These are phyloP conservation scores for Crenichthys baileyi DNA, from an alignment of 2,797 vertebrate species.

Conservation along the genomic window DNA sequence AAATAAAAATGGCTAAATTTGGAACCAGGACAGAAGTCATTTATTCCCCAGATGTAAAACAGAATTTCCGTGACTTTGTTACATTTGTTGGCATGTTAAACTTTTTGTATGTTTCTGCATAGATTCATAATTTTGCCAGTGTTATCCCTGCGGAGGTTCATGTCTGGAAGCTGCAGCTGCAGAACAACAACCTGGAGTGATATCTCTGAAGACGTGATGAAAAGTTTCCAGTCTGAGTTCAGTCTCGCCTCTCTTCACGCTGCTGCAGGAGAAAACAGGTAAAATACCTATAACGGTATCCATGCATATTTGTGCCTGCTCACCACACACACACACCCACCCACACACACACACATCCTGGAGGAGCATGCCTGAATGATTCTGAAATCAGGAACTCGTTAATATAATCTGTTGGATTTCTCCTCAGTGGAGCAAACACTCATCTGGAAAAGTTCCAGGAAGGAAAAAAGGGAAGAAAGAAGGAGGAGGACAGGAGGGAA, in stretches of 20 bases:
- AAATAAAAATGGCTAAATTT: no score
- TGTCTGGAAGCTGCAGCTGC: neutral
- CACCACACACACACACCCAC: slow-evolving; percentile 42
- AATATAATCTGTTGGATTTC: slow-evolving; percentile 44
- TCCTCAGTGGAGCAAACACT: slow-evolving; percentile 63
- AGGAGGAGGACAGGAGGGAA: neutral
- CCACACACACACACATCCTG: slow-evolving; percentile 51
- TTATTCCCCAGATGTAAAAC: neutral
- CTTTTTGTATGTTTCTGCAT: no score
- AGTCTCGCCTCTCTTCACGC: slow-evolving; percentile 24
- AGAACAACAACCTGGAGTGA: neutral
- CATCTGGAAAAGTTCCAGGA: slow-evolving; percentile 34
- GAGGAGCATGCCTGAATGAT: slow-evolving; percentile 80
- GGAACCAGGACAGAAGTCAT: no score
- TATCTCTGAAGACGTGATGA: neutral
- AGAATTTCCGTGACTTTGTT: no score
- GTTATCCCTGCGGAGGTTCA: neutral
- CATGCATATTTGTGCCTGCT: slow-evolving; percentile 84
- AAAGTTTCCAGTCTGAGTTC: neutral
- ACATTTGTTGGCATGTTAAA: neutral
- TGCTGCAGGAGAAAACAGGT: slow-evolving; percentile 73
- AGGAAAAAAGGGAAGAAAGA: slow-evolving; percentile 6
- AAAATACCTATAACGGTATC: slow-evolving; percentile 86
- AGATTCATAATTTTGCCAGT: no score
- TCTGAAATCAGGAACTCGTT: slow-evolving; percentile 23